phyloP scores from a whole-genome alignment of 1,140 invertebrate genomes.

The Lamellibrachia luymesi region DNA sequence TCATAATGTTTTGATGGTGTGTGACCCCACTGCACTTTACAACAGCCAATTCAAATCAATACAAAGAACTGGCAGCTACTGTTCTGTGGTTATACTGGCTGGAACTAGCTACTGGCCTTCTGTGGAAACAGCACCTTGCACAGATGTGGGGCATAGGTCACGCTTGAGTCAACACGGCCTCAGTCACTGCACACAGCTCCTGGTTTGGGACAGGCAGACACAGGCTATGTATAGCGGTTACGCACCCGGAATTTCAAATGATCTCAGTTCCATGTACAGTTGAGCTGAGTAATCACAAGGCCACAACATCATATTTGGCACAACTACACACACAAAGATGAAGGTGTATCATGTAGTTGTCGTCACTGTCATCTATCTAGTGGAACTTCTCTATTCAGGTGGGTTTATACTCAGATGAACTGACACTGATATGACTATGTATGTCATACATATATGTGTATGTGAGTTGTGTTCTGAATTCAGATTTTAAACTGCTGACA shows the following conservation, averaged over 20 bases:
- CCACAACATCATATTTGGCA: background rate
- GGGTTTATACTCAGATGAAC: background rate
- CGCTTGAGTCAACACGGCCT: background rate
- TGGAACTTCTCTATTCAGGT: background rate
- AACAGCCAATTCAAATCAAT: background rate
- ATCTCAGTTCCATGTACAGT: background rate
- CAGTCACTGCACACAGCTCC: background rate
- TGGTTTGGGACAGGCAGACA: background rate
- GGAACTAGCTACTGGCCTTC: background rate
- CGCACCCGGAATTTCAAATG: background rate
- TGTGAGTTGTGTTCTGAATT: background rate
- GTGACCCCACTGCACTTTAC: background rate
- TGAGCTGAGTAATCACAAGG: background rate
- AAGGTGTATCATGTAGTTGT: background rate
- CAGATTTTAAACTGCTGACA: background rate
- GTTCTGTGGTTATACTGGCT: background rate
- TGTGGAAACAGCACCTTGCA: background rate
- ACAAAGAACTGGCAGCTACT: background rate
- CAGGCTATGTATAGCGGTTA: constrained; percentile 1
- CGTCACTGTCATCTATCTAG: background rate
- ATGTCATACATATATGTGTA: background rate
- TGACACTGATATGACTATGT: background rate
- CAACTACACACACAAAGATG: background rate
- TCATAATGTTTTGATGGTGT: background rate
- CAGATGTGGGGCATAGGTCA: background rate